Evolutionary conservation across 1,140 invertebrate species (phyloP).

Genomic region (Zaprionus vittiger): DNA sequence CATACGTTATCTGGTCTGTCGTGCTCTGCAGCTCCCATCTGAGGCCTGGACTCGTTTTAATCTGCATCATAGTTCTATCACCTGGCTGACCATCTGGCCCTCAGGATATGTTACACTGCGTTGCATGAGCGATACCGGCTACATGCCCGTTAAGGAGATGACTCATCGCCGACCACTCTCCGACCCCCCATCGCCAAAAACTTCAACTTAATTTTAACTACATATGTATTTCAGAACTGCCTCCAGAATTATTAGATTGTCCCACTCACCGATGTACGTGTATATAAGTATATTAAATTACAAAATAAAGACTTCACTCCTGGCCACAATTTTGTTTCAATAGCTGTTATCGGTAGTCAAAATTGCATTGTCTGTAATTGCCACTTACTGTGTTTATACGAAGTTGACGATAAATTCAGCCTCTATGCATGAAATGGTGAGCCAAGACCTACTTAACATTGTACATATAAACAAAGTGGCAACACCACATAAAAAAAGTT

Average conservation of each 20-base stretch:
- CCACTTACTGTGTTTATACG: too few species aligned
- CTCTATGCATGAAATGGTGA: too few species aligned
- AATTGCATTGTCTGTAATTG: too few species aligned
- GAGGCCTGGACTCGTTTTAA: slow-evolving; percentile 97
- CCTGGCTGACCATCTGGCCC: slow-evolving; percentile 93
- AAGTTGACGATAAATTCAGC: too few species aligned
- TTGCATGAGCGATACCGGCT: slow-evolving; percentile 93
- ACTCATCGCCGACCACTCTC: slow-evolving; percentile 42
- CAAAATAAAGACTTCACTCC: neutral
- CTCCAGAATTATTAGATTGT: neutral
- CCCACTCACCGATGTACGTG: neutral
- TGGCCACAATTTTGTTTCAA: too few species aligned
- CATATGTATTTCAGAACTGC: neutral
- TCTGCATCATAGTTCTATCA: slow-evolving; percentile 96
- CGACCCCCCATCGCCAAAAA: neutral
- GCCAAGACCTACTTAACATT: too few species aligned
- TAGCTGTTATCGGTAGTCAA: too few species aligned
- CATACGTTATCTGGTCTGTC: slow-evolving; percentile 98
- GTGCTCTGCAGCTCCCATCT: slow-evolving; percentile 97
- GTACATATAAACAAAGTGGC: too few species aligned
- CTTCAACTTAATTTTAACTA: neutral
- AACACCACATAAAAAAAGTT: too few species aligned
- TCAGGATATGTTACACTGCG: slow-evolving; percentile 93
- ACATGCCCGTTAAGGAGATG: slow-evolving; percentile 88
- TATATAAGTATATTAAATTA: neutral